These are phyloP conservation scores for Amphiduros pacificus DNA, from an alignment of 2,888 invertebrate genomes.

Conservation along the genomic window DNA sequence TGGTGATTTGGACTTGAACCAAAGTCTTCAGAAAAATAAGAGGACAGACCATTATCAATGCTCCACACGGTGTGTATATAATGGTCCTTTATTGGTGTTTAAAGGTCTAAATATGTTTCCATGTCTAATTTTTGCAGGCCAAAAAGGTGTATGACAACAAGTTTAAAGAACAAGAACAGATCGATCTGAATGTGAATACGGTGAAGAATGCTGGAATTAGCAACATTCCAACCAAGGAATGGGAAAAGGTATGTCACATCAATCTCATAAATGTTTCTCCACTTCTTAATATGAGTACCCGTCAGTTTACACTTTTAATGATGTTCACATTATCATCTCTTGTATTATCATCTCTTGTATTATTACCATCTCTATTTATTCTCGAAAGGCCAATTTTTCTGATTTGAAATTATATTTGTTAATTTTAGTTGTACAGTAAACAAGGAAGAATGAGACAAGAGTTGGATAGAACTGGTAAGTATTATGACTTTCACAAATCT, in stretches of 20 bases:
- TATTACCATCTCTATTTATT: no score
- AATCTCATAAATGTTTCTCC: neutral
- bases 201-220: constrained; percentile 3
- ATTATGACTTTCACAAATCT: no score
- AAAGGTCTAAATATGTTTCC: no score
- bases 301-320: no score
- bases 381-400: neutral
- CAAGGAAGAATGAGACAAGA: no score
- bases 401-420: neutral
- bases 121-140: neutral
- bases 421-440: neutral
- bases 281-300: neutral
- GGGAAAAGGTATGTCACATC: constrained; percentile 14
- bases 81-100: neutral
- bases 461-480: no score
- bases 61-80: no score
- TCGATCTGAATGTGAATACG: constrained; percentile 11
- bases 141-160: constrained; percentile 17
- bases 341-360: no score
- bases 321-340: no score
- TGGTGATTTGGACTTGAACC: no score
- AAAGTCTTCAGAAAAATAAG: no score
- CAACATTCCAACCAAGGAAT: constrained; percentile 10
- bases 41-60: no score
- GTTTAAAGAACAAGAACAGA: constrained; percentile 14